Conservation (phyloP, 2,113 vertebrate genomes). For the Erythrocebus patas region DNA sequence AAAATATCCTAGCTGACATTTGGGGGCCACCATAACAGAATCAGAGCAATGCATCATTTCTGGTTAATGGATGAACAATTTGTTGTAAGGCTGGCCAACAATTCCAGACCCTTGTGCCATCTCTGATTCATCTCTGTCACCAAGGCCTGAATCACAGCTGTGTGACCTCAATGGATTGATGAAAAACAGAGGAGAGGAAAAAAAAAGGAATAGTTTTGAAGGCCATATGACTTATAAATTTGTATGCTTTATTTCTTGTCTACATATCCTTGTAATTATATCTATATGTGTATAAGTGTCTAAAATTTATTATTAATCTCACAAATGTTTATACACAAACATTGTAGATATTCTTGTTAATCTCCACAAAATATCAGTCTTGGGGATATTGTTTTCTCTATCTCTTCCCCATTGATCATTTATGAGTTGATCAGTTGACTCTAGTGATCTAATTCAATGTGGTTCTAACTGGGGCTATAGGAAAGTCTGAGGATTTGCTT, state of each 20-base stretch:
- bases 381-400: neutral
- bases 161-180: slow-evolving; percentile 43
- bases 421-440: neutral
- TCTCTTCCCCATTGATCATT: neutral
- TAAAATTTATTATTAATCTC: slow-evolving; percentile 43
- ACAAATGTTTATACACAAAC: slow-evolving; percentile 20
- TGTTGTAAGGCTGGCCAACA: slow-evolving; percentile 29
- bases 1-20: neutral
- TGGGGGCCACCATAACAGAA: neutral
- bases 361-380: neutral
- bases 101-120: slow-evolving; percentile 34
- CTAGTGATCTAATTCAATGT: neutral
- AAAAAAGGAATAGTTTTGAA: slow-evolving; percentile 5
- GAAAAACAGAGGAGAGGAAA: neutral
- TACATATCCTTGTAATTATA: slow-evolving; percentile 35
- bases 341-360: neutral
- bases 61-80: slow-evolving; percentile 27
- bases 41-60: slow-evolving; percentile 12
- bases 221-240: neutral
- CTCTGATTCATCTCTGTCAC: slow-evolving; percentile 57
- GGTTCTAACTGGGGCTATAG: neutral
- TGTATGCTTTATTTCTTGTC: slow-evolving; percentile 34
- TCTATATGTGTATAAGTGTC: neutral
- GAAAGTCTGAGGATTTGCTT: neutral
- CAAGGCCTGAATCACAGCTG: slow-evolving; percentile 45